Evolutionary conservation across 2,888 invertebrate genomes (phyloP).

Genomic region (Agonopterix arenella): DNA sequence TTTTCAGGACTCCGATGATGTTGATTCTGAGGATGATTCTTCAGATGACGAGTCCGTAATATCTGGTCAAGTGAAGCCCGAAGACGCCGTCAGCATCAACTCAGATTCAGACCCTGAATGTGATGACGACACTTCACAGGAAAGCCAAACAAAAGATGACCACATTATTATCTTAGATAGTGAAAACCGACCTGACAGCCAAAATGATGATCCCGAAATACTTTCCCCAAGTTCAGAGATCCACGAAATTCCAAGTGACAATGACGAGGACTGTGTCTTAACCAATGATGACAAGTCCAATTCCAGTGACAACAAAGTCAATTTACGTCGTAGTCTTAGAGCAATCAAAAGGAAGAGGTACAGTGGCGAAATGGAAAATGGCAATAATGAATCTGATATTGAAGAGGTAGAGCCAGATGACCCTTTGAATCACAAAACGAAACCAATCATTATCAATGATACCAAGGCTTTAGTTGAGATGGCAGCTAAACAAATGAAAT

Average conservation of each 20-base stretch:
- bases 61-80: conserved; percentile 31
- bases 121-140: conserved; percentile 38
- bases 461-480: conserved; percentile 83
- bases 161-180: conserved; percentile 39
- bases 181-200: conserved; percentile 27
- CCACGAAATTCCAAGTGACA: conserved; percentile 59
- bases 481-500: conserved; percentile 72
- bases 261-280: conserved; percentile 58
- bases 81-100: conserved; percentile 56
- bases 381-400: conserved; percentile 78
- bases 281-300: conserved; percentile 37
- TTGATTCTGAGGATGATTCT: conserved; percentile 38
- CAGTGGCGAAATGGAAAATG: conserved; percentile 68
- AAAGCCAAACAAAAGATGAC: conserved; percentile 25
- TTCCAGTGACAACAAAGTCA: conserved; percentile 23
- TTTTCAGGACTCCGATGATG: conserved; percentile 34
- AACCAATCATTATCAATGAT: conserved; percentile 81
- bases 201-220: conserved; percentile 34
- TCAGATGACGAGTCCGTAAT: conserved; percentile 33
- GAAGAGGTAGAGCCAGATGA: conserved; percentile 80
- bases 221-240: conserved; percentile 41
- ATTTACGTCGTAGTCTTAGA: conserved; percentile 50
- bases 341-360: conserved; percentile 73
- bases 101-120: conserved; percentile 49
- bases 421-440: conserved; percentile 54